Conservation (phyloP, 2,888 invertebrate species). For the Antheraea assamensis region DNA sequence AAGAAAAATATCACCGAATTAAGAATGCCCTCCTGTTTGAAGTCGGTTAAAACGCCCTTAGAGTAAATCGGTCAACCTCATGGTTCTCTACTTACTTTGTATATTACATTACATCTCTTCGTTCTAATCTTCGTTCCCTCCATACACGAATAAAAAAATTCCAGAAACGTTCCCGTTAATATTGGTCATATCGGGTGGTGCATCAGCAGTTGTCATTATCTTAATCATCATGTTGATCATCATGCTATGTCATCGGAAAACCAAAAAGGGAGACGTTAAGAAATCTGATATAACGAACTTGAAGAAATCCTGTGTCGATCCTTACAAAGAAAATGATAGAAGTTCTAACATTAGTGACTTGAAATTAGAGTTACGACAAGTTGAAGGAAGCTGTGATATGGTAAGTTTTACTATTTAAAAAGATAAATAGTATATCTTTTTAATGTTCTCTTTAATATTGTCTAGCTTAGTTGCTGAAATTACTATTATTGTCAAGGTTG, state of each 20-base stretch:
- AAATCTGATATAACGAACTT: constrained; percentile 80
- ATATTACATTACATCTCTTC: too few species aligned
- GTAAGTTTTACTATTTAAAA: constrained; percentile 54
- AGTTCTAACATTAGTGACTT: constrained; percentile 96
- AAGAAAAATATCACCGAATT: too few species aligned
- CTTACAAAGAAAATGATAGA: constrained; percentile 89
- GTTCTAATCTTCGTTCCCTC: not conserved
- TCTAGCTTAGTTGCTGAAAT: too few species aligned
- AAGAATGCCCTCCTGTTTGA: too few species aligned
- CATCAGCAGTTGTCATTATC: constrained; percentile 89
- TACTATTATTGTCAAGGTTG: too few species aligned
- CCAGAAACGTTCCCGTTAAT: constrained; percentile 89
- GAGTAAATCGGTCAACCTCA: not conserved
- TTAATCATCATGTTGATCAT: constrained; percentile 90
- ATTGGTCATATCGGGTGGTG: constrained; percentile 88
- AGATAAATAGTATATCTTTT: not conserved
- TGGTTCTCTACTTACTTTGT: too few species aligned
- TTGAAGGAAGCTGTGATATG: constrained; percentile 89
- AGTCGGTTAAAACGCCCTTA: not conserved
- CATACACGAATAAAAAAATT: constrained; percentile 37
- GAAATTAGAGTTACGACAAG: constrained; percentile 93
- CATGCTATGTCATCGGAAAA: constrained; percentile 86
- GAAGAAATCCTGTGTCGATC: constrained; percentile 60
- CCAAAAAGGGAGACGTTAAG: constrained; percentile 77
- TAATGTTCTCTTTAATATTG: too few species aligned